Evolutionary conservation across 2,113 vertebrate species (phyloP).

Genomic region (Brachyistius frenatus): DNA sequence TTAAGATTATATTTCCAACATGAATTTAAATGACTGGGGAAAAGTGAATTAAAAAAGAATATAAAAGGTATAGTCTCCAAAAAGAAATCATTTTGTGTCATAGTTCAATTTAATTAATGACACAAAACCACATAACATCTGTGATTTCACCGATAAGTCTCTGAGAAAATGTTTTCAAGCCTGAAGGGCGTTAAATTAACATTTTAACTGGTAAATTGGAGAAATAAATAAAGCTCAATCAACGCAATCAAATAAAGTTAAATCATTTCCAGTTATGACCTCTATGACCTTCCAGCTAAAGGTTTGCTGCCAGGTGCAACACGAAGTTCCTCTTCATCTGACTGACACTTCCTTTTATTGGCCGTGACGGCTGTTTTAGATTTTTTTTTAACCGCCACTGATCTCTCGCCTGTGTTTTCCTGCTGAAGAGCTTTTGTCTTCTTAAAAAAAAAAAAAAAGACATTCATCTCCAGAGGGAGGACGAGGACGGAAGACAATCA

Average conservation of each 20-base stretch:
- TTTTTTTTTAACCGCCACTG: neutral
- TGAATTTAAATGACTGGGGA: neutral
- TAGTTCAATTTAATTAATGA: no score
- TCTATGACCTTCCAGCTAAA: neutral
- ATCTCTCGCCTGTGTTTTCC: neutral
- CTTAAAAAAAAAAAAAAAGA: neutral
- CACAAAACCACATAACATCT: no score
- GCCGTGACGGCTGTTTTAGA: neutral
- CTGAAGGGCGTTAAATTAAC: no score
- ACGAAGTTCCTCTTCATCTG: neutral
- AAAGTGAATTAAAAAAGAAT: neutral
- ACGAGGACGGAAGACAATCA: neutral
- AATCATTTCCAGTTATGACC: neutral
- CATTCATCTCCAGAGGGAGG: neutral
- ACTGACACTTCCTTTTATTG: neutral
- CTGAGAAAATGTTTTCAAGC: no score
- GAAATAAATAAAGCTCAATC: neutral
- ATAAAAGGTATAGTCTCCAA: neutral
- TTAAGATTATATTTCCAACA: neutral
- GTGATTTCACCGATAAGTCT: no score
- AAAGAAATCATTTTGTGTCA: no score
- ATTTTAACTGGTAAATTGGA: neutral
- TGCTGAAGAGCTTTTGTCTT: neutral
- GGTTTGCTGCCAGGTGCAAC: neutral
- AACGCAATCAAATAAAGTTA: neutral